phyloP scores from a whole-genome alignment of 2,113 vertebrate species.

The Emydura subglobosa region DNA sequence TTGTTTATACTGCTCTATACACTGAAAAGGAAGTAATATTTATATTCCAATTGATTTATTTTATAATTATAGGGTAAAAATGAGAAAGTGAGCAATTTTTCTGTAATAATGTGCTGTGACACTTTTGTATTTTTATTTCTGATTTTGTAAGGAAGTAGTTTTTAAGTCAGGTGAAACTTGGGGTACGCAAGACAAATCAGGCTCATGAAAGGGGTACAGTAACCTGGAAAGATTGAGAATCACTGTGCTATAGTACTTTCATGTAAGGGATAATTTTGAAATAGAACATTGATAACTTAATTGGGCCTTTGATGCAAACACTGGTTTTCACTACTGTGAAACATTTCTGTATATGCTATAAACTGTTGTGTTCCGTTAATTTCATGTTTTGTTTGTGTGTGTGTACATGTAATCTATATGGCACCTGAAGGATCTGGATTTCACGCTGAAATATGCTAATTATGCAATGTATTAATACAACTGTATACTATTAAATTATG shows the following conservation, averaged over 20 bases:
- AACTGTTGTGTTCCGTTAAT: accelerated
- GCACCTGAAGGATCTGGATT: not conserved
- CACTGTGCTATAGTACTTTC: not conserved
- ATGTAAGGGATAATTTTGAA: not conserved
- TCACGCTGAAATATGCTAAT: not conserved
- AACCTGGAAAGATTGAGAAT: too few relatives aligned
- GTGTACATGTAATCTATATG: accelerated
- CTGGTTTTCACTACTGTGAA: not conserved
- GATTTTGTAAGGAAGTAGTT: too few relatives aligned
- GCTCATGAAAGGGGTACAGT: too few relatives aligned
- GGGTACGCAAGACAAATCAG: too few relatives aligned
- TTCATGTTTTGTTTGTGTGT: not conserved
- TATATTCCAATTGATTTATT: too few relatives aligned
- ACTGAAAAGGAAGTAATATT: too few relatives aligned
- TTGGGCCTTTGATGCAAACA: not conserved
- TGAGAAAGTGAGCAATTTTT: too few relatives aligned
- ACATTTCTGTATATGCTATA: accelerated
- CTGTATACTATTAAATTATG: not conserved
- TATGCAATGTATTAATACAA: not conserved
- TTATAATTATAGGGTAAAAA: too few relatives aligned
- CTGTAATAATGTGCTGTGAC: too few relatives aligned
- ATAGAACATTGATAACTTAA: not conserved
- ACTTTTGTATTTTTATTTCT: too few relatives aligned
- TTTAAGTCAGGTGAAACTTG: too few relatives aligned
- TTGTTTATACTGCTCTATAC: too few relatives aligned